phyloP scores from a whole-genome alignment of 2,888 invertebrate genomes.

The Thyatira batis region DNA sequence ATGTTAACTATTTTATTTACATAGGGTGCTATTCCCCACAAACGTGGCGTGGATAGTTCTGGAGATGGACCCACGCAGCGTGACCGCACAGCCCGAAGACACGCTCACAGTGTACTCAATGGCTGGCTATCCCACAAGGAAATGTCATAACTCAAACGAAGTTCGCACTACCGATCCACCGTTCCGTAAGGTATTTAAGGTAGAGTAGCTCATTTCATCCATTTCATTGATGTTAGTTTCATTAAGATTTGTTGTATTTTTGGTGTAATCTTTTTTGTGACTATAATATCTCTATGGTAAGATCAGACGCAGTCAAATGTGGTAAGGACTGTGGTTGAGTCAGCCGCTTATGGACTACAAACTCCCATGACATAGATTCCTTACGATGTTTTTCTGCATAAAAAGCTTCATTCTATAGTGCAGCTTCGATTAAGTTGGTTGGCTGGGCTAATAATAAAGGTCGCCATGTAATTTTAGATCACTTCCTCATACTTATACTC shows the following conservation, averaged over 20 bases:
- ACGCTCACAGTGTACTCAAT: constrained; percentile 85
- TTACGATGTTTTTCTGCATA: too few relatives aligned
- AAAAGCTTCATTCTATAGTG: too few relatives aligned
- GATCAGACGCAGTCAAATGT: too few relatives aligned
- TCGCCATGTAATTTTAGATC: too few relatives aligned
- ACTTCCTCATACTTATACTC: background rate
- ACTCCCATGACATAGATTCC: too few relatives aligned
- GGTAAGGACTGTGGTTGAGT: too few relatives aligned
- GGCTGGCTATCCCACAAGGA: constrained; percentile 62
- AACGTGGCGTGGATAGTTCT: constrained; percentile 95
- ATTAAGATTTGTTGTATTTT: background rate
- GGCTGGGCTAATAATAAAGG: too few relatives aligned
- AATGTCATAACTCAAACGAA: constrained; percentile 61
- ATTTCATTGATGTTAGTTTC: background rate
- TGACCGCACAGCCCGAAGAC: constrained; percentile 97
- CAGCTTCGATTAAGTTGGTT: too few relatives aligned
- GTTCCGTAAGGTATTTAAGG: constrained; percentile 76
- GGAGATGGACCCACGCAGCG: constrained; percentile 96
- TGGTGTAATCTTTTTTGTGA: background rate
- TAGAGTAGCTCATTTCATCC: constrained; percentile 34
- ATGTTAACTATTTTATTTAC: constrained; percentile 7
- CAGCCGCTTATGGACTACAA: too few relatives aligned
- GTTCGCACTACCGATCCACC: constrained; percentile 55
- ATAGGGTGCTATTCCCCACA: constrained; percentile 92
- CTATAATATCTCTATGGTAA: too few relatives aligned